Conservation (phyloP, 2,888 invertebrate genomes). For the Balanococcus diminutus region DNA sequence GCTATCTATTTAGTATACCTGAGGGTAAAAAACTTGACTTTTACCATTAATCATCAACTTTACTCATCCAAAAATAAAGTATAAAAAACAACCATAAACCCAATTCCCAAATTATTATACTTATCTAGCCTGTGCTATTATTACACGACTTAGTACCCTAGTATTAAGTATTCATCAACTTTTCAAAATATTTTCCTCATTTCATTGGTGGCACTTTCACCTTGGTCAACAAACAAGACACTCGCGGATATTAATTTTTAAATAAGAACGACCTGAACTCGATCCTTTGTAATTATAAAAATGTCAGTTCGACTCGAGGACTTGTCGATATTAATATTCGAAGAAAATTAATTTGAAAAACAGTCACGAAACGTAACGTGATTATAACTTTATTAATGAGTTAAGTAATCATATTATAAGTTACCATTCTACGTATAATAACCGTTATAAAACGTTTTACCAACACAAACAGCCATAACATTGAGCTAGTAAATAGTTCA, state of each 20-base stretch:
- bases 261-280: not conserved
- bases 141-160: too few species aligned
- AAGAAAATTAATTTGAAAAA: constrained; percentile 26
- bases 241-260: not conserved
- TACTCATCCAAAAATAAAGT: too few species aligned
- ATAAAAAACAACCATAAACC: too few species aligned
- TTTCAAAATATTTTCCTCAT: not conserved
- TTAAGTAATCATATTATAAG: not conserved
- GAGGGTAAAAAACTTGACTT: too few species aligned
- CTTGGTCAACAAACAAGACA: not conserved
- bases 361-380: constrained; percentile 38
- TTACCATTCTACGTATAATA: not conserved
- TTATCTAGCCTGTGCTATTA: too few species aligned
- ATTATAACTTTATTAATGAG: constrained; percentile 1
- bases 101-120: too few species aligned
- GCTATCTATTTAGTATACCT: too few species aligned
- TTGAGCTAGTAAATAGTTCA: not conserved
- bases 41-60: too few species aligned
- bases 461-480: not conserved
- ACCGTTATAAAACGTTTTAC: constrained; percentile 21
- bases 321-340: not conserved
- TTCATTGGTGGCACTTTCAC: not conserved
- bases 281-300: not conserved
- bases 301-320: not conserved
- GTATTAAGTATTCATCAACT: not conserved